Evolutionary conservation across 2,797 vertebrate genomes (phyloP).

Genomic region (Rhinichthys osculus): DNA sequence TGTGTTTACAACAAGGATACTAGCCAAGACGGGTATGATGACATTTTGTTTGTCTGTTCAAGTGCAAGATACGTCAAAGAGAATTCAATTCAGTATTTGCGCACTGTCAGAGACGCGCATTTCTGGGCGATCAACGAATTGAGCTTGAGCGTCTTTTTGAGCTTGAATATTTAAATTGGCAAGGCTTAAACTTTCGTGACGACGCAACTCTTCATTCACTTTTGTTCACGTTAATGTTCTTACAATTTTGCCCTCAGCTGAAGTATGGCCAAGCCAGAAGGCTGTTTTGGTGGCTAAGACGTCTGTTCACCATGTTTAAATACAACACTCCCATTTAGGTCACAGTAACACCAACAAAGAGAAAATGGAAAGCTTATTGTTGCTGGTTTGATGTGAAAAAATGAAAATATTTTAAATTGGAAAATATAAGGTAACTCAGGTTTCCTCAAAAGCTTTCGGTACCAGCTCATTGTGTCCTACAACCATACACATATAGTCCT

Average conservation of each 20-base stretch:
- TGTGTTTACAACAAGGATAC: not conserved
- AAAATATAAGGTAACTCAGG: not conserved
- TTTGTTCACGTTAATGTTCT: not conserved
- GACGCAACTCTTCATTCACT: not conserved
- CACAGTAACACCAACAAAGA: not conserved
- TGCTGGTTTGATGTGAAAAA: not conserved
- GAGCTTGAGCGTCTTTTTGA: too few relatives aligned
- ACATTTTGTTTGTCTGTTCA: not conserved
- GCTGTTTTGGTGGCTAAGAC: not conserved
- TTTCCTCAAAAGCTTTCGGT: not conserved
- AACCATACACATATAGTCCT: constrained; percentile 12
- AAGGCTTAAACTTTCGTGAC: not conserved
- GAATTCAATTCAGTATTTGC: too few relatives aligned
- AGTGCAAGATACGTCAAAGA: too few relatives aligned
- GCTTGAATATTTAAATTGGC: not conserved
- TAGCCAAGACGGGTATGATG: not conserved
- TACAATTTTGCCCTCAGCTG: not conserved
- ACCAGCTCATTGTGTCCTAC: not conserved
- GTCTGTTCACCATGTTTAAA: not conserved
- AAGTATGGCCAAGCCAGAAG: constrained; percentile 1
- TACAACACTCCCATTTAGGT: not conserved
- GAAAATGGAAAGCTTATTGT: not conserved
- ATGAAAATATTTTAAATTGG: not conserved
- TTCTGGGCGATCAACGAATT: too few relatives aligned
- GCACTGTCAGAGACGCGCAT: too few relatives aligned